Base-by-base conservation (phyloP, 2,797 vertebrate species). In the Sternarchorhynchus goeldii region DNA sequence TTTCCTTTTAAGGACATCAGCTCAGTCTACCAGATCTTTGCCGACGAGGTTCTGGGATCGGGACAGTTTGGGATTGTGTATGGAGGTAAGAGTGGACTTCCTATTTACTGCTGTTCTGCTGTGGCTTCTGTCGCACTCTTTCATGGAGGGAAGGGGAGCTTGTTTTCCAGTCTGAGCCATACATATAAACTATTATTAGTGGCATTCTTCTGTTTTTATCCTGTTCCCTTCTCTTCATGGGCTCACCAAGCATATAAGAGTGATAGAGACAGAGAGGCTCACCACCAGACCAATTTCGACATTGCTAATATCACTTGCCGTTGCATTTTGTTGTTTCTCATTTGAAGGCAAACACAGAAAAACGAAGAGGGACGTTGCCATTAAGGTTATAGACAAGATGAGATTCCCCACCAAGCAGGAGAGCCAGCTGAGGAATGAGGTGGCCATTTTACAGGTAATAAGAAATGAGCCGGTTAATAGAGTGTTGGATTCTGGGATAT, bases 351-450 rank as follows among this genome's bases (percentile, higher is more conserved):
- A 99, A 86, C 97, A 99, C 41, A 95, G 97, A 87, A 98, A 99
- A 89, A 97, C 95, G 59, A 97, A 97, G 89, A 95, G 97, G 88
- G 97, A 99, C 83, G 97, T 98, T 82, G 97, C 97, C 85, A 99
- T 99, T 87, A 99, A 99, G 89, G 94, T 99, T 69, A 99, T 99
- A 81, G 97, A 99, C 92, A 99, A 99, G 89, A 97, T 98, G 96
- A 94, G 95, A 82, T 99, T 99, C 88, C 97, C 97, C 59, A 99
- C 97, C 82, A 99, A 99, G 90, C 97, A 99, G 86, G 97, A 99
- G 90, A 99, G 96, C 89, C 97, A 99, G 83, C 93, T 99, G 59
- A 95, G 97, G 85, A 99, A 99, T 31, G 97, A 99, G 91, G 97
- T 99, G 80, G 96, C 97, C 88, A 99, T 99, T 88, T 93, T 99